Conservation (phyloP, 2,797 vertebrate genomes). For the Chelonia mydas region DNA sequence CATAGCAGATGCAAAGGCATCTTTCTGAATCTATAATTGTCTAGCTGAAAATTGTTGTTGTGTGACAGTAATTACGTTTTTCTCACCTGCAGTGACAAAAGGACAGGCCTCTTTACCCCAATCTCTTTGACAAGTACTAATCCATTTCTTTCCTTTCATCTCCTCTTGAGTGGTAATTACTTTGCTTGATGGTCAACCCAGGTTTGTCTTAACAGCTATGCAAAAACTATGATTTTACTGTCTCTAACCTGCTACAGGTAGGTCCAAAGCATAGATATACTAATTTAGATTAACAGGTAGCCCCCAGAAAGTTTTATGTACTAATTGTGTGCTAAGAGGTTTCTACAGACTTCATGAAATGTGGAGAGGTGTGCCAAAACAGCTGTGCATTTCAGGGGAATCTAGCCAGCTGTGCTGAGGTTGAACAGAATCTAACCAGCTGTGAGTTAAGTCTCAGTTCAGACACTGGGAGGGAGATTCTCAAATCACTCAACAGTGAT, state of each 20-base stretch:
- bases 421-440: not conserved
- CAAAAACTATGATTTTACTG: slow-evolving; percentile 65
- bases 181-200: slow-evolving; percentile 58
- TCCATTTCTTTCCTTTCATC: slow-evolving; percentile 49
- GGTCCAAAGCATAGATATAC: slow-evolving; percentile 43
- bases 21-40: not conserved
- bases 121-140: slow-evolving; percentile 37
- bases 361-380: slow-evolving; percentile 3
- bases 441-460: not conserved
- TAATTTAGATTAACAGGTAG: slow-evolving; percentile 45
- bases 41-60: slow-evolving; percentile 35
- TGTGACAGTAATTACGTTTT: slow-evolving; percentile 44
- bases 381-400: not conserved
- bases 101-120: slow-evolving; percentile 39
- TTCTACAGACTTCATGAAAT: slow-evolving; percentile 11
- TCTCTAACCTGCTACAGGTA: slow-evolving; percentile 70
- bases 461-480: slow-evolving; percentile 1
- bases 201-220: slow-evolving; percentile 58
- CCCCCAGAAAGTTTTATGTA: not conserved
- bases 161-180: slow-evolving; percentile 49
- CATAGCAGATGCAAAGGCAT: slow-evolving; percentile 51
- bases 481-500: slow-evolving; percentile 15
- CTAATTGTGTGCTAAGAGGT: not conserved
- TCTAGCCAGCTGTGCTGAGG: slow-evolving; percentile 15
- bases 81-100: slow-evolving; percentile 29